A percentile compares a stretch with the other conserved stretches of the same genome.
Conservation (phyloP, 2,113 vertebrate species). For the Oreocharis arfaki region DNA sequence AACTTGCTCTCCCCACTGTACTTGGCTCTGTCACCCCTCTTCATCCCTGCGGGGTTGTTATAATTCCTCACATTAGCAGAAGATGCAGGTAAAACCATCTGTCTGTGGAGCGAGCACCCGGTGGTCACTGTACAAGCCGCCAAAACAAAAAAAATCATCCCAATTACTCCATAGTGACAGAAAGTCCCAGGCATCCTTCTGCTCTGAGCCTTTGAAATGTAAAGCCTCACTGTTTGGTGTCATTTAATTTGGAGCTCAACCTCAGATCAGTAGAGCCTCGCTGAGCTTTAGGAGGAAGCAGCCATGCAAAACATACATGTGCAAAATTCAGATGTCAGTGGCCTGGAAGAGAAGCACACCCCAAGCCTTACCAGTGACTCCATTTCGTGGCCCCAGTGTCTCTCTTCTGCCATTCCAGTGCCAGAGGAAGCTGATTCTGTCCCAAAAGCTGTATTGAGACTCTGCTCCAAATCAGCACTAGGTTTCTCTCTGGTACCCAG, state of each 20-base stretch:
- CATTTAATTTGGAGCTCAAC: slow-evolving; percentile 51
- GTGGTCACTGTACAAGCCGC: background rate
- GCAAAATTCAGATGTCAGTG: background rate
- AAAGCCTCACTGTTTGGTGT: background rate
- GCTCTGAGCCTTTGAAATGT: slow-evolving; percentile 43
- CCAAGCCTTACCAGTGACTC: background rate
- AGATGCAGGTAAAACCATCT: slow-evolving; percentile 1
- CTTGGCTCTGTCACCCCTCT: background rate
- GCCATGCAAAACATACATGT: background rate
- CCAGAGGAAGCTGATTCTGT: background rate
- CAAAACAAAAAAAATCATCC: background rate
- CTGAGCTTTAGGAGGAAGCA: slow-evolving; percentile 9
- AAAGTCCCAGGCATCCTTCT: background rate
- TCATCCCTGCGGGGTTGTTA: background rate
- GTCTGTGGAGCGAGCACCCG: background rate
- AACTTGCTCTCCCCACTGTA: background rate
- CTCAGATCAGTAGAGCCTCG: background rate
- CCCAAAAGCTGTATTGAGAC: background rate
- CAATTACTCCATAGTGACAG: slow-evolving; percentile 6
- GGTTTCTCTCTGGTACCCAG: background rate
- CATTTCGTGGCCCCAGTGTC: background rate
- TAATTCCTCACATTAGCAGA: slow-evolving; percentile 13
- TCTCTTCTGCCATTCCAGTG: background rate
- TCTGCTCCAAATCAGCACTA: background rate
- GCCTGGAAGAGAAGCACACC: background rate